phyloP scores from a whole-genome alignment of 1,140 invertebrate species.

The Nautilus pompilius region DNA sequence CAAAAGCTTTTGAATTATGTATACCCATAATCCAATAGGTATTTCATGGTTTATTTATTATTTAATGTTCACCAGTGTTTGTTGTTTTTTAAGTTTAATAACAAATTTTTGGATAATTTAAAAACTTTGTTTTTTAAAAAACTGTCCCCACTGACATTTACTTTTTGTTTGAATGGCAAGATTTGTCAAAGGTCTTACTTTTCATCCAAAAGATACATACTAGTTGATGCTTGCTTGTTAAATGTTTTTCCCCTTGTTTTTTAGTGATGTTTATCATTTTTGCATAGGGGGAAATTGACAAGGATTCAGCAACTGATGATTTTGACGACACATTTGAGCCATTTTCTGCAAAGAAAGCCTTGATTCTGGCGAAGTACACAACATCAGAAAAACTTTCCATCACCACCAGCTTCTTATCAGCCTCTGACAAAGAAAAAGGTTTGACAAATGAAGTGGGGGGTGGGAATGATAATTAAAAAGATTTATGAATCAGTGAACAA shows the following conservation, averaged over 20 bases:
- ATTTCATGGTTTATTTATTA: no score
- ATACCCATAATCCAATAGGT: no score
- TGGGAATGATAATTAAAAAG: not conserved
- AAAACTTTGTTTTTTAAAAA: not conserved
- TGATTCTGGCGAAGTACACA: slow-evolving; percentile 82
- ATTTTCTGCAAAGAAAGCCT: slow-evolving; percentile 70
- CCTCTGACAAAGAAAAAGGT: slow-evolving; percentile 71
- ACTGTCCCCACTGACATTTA: not conserved
- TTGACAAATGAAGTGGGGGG: slow-evolving; percentile 4
- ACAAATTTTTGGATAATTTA: no score
- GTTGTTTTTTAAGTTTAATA: no score
- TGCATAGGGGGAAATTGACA: not conserved
- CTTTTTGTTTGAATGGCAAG: not conserved
- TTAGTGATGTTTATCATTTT: not conserved
- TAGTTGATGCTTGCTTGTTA: not conserved
- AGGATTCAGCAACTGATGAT: slow-evolving; percentile 4
- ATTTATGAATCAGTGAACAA: not conserved
- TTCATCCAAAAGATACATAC: not conserved
- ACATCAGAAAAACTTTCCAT: slow-evolving; percentile 89
- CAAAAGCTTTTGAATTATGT: no score
- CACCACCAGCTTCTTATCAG: slow-evolving; percentile 79
- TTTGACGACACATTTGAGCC: slow-evolving; percentile 64
- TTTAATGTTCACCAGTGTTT: no score
- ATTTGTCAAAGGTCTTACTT: not conserved
- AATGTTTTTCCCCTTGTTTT: not conserved